phyloP scores from a whole-genome alignment of 2,113 vertebrate genomes.

The Elachura formosa region DNA sequence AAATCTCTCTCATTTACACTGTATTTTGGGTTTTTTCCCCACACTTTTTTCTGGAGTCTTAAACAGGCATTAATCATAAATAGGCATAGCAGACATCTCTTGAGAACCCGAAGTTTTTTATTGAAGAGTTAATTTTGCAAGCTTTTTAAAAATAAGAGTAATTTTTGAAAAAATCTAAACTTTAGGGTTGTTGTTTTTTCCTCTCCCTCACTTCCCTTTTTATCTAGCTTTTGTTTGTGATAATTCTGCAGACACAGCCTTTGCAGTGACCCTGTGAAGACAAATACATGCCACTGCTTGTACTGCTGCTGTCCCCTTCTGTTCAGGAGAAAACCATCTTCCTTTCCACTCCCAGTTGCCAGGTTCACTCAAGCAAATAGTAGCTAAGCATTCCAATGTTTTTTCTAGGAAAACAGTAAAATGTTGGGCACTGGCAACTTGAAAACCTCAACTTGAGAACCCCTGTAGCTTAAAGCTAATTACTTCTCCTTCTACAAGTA shows the following conservation, averaged over 20 bases:
- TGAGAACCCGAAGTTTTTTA: background rate
- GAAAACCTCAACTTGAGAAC: background rate
- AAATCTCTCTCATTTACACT: background rate
- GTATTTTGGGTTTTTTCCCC: background rate
- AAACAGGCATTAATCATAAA: background rate
- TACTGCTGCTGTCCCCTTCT: slow-evolving; percentile 25
- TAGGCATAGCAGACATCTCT: background rate
- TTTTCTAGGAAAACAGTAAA: background rate
- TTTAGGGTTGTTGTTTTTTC: background rate
- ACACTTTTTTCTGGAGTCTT: background rate
- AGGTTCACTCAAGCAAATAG: background rate
- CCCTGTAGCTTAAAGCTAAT: background rate
- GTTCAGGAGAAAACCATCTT: background rate
- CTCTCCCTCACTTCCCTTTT: background rate
- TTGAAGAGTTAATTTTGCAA: background rate
- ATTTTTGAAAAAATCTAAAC: background rate
- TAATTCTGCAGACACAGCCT: background rate
- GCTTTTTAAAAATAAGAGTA: background rate
- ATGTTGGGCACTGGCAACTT: background rate
- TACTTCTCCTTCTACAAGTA: background rate
- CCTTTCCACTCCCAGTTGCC: background rate
- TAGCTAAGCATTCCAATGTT: background rate
- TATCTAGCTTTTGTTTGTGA: background rate
- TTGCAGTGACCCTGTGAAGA: background rate
- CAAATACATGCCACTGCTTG: background rate